Evolutionary conservation across 1,140 invertebrate genomes (phyloP).

Genomic region (Bombus haemorrhoidalis): DNA sequence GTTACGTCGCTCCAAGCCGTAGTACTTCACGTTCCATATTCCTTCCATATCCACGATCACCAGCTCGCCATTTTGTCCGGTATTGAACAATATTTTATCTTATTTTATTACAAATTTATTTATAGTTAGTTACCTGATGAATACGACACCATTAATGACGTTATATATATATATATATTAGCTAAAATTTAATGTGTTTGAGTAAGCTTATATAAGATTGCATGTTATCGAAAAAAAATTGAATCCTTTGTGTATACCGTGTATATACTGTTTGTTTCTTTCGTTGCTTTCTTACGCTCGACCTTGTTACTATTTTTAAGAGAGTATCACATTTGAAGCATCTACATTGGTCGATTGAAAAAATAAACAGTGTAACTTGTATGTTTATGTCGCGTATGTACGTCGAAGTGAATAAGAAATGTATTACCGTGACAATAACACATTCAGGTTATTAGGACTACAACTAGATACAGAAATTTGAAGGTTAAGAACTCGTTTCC

Average conservation of each 20-base stretch:
- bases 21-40: background rate
- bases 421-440: background rate
- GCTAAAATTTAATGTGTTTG: background rate
- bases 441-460: background rate
- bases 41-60: background rate
- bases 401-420: background rate
- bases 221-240: background rate
- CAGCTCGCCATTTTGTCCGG: background rate
- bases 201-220: background rate
- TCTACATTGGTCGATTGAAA: background rate
- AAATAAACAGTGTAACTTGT: background rate
- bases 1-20: background rate
- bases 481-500: background rate
- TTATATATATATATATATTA: background rate
- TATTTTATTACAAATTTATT: background rate
- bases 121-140: background rate
- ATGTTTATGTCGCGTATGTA: background rate
- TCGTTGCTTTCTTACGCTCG: background rate
- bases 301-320: background rate
- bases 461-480: background rate
- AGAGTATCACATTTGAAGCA: background rate
- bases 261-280: background rate
- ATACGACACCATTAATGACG: background rate
- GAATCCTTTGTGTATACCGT: background rate
- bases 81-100: background rate